Evolutionary conservation across 1,140 invertebrate genomes (phyloP).

Genomic region (Venustaconcha ellipsiformis): DNA sequence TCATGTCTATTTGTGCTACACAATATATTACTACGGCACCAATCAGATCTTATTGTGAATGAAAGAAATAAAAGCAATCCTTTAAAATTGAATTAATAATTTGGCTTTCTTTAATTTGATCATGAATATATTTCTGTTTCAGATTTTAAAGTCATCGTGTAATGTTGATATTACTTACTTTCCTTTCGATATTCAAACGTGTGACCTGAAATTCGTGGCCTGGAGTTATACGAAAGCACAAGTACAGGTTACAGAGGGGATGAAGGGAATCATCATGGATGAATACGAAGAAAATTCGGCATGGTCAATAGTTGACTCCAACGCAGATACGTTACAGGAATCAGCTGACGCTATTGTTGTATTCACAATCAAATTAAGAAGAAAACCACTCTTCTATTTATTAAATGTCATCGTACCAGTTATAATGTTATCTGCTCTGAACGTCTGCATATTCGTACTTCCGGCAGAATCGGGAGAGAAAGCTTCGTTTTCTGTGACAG

Average conservation of each 20-base stretch:
- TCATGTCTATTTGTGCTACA: too few relatives aligned
- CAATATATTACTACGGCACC: too few relatives aligned
- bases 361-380: slow-evolving; percentile 23
- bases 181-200: slow-evolving; percentile 27
- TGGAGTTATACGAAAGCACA: slow-evolving; percentile 24
- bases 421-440: slow-evolving; percentile 20
- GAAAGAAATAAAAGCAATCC: too few relatives aligned
- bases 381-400: slow-evolving; percentile 28
- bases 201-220: slow-evolving; percentile 26
- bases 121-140: slow-evolving; percentile 69
- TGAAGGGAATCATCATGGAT: slow-evolving; percentile 3
- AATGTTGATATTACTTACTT: slow-evolving; percentile 70
- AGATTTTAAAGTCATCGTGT: slow-evolving; percentile 98
- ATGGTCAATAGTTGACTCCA: slow-evolving; percentile 11
- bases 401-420: slow-evolving; percentile 27
- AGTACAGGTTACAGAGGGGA: slow-evolving; percentile 3
- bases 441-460: slow-evolving; percentile 25
- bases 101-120: background rate
- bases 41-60: too few relatives aligned
- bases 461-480: slow-evolving; percentile 22
- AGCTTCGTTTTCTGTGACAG: slow-evolving; percentile 20
- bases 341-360: slow-evolving; percentile 8
- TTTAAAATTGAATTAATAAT: too few relatives aligned
- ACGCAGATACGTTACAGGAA: background rate
- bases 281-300: slow-evolving; percentile 13